Percentiles rank a stretch among this genome's conserved stretches.
Conservation (phyloP, 2,113 vertebrate genomes). For the Daphoenositta chrysoptera region DNA sequence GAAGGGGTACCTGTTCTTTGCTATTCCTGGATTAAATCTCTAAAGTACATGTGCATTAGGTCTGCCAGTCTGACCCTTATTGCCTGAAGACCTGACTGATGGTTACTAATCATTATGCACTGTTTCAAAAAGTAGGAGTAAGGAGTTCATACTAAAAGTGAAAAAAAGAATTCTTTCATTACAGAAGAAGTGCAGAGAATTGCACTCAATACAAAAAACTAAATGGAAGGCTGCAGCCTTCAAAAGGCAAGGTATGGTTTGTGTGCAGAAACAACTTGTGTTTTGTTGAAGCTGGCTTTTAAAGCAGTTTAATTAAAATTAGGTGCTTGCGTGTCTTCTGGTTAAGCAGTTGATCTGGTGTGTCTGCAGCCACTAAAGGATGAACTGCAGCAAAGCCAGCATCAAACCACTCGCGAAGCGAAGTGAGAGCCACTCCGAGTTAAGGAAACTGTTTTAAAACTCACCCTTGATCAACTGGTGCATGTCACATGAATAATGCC, state of each 20-base stretch:
- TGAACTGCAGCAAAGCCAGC: background rate
- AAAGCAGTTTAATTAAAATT: background rate
- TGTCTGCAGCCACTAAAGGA: background rate
- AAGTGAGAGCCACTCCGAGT: background rate
- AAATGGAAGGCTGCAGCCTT: background rate
- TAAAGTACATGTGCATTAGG: background rate
- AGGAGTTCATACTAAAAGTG: background rate
- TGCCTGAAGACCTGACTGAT: background rate
- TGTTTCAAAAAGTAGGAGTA: background rate
- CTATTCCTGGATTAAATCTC: background rate
- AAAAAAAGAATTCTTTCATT: background rate
- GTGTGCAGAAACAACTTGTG: background rate
- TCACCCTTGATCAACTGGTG: background rate
- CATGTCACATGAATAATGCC: accelerated
- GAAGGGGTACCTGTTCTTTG: background rate
- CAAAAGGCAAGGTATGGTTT: background rate
- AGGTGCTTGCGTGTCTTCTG: background rate
- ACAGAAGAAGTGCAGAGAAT: background rate
- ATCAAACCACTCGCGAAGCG: accelerated
- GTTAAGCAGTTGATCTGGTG: background rate
- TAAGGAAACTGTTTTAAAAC: background rate
- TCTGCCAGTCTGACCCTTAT: background rate
- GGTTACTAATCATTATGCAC: background rate
- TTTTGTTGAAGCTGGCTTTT: background rate
- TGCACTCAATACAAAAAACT: background rate